A percentile compares a stretch with the other conserved stretches of the same genome.
These are phyloP conservation scores for Zosterops hypoxanthus DNA, from an alignment of 2,113 vertebrate genomes.

Conservation along the genomic window DNA sequence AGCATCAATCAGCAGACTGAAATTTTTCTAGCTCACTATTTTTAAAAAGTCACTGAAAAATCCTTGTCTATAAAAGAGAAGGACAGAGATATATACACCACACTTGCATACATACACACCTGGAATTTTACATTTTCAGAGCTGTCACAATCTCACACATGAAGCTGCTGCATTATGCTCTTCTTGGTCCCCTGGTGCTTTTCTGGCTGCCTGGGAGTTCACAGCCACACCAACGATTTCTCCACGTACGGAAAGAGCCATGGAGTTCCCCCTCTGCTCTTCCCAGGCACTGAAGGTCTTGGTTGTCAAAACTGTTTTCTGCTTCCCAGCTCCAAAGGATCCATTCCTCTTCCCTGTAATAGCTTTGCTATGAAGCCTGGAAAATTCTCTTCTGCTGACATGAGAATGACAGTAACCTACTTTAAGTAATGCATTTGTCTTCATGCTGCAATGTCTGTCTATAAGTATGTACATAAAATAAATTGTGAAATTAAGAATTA, in stretches of 20 bases:
- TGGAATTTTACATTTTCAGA: not conserved
- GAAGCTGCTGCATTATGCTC: not conserved
- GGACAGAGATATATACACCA: not conserved
- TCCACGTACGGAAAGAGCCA: fast-evolving
- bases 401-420: not conserved
- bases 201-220: fast-evolving
- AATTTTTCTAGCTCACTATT: not conserved
- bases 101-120: fast-evolving
- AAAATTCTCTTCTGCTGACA: not conserved
- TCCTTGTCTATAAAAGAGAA: not conserved
- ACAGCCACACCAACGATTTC: not conserved
- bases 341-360: not conserved
- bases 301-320: not conserved
- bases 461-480: not conserved
- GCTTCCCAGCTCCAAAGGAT: not conserved
- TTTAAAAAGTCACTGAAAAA: not conserved
- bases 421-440: not conserved
- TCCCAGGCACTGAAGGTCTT: not conserved
- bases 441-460: not conserved
- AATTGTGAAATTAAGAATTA: no score
- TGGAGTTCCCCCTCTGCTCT: fast-evolving
- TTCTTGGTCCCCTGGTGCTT: not conserved
- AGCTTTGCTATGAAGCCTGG: not conserved
- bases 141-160: not conserved
- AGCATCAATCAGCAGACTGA: not conserved